Evolutionary conservation across 2,797 vertebrate genomes (phyloP).

Genomic region (Falco naumanni): DNA sequence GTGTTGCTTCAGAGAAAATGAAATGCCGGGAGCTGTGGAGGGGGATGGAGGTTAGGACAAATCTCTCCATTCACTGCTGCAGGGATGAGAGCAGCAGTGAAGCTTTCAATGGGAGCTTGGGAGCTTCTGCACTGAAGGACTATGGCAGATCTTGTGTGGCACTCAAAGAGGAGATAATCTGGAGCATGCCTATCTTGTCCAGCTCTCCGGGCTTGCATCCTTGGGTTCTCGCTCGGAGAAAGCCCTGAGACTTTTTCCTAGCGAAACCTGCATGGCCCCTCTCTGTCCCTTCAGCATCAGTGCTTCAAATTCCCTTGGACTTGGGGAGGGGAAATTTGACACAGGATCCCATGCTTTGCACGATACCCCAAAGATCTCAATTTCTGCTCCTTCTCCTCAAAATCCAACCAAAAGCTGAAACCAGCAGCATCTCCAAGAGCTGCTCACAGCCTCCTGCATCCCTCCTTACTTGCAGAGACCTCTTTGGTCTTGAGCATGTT

Average conservation of each 20-base stretch:
- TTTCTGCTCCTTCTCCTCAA: background rate
- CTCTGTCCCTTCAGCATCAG: background rate
- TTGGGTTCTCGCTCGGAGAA: background rate
- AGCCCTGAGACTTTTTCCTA: background rate
- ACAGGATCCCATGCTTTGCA: accelerated
- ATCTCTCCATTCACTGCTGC: constrained; percentile 22
- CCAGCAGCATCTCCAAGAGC: background rate
- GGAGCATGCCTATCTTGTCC: background rate
- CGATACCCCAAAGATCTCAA: accelerated
- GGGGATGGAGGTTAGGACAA: background rate
- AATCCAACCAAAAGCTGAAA: background rate
- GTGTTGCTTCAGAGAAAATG: background rate
- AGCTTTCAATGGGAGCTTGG: background rate
- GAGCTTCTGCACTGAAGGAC: background rate
- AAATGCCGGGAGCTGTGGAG: background rate
- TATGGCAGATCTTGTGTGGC: background rate
- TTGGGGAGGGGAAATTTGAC: background rate
- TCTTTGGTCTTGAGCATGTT: background rate
- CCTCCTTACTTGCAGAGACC: background rate
- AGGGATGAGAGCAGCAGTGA: background rate
- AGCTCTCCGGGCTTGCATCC: background rate
- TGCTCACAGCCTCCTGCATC: background rate
- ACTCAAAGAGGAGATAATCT: background rate
- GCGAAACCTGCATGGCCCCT: background rate
- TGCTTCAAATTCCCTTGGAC: background rate